Conservation (phyloP, 2,113 vertebrate species). For the Dryoscopus gambensis region DNA sequence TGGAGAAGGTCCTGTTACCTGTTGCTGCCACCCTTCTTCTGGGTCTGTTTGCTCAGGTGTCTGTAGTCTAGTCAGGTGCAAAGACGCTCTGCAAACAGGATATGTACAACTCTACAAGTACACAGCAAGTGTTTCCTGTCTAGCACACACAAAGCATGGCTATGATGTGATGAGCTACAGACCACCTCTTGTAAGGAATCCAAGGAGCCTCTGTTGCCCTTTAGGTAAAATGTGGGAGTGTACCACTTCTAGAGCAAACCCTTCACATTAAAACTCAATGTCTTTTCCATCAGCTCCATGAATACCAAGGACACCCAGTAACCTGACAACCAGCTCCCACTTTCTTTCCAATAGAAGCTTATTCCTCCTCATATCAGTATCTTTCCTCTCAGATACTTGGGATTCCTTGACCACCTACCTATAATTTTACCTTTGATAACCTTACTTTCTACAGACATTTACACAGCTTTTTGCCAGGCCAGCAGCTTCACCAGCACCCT, state of each 20-base stretch:
- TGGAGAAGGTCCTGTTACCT: not conserved
- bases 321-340: not conserved
- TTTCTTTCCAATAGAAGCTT: not conserved
- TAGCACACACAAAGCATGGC: not conserved
- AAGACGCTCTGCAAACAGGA: not conserved
- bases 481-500: not conserved
- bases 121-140: not conserved
- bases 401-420: not conserved
- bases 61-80: not conserved
- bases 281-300: not conserved
- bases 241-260: not conserved
- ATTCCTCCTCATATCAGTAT: not conserved
- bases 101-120: not conserved
- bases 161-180: not conserved
- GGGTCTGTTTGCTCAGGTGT: not conserved
- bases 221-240: fast-evolving
- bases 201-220: not conserved
- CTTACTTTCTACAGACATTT: not conserved
- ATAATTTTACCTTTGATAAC: not conserved
- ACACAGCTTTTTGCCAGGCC: not conserved
- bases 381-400: not conserved
- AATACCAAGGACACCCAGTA: not conserved
- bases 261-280: not conserved
- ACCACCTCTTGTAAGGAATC: not conserved
- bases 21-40: not conserved